Evolutionary conservation across 2,797 vertebrate species (phyloP).

Genomic region (Coccyzus lansbergi): DNA sequence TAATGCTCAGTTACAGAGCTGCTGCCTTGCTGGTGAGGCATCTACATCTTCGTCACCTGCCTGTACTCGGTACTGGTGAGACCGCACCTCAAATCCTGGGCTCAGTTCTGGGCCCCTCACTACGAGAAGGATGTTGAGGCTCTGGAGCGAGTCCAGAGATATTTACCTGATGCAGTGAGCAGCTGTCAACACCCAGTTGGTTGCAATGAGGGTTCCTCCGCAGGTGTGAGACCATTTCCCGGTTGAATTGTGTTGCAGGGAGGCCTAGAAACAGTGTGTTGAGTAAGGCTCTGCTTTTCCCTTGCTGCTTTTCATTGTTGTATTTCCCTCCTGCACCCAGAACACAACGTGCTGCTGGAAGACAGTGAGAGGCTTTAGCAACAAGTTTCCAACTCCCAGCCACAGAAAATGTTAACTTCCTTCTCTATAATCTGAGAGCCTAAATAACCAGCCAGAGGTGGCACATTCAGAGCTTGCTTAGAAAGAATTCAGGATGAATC

Average conservation of each 20-base stretch:
- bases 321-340: neutral
- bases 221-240: constrained; percentile 85
- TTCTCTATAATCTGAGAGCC: neutral
- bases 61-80: too few relatives aligned
- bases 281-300: neutral
- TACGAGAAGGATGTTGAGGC: too few relatives aligned
- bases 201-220: constrained; percentile 83
- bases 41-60: neutral
- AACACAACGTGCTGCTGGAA: neutral
- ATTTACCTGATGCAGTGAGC: constrained; percentile 89
- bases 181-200: constrained; percentile 88
- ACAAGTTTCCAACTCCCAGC: neutral
- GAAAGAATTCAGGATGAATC: neutral
- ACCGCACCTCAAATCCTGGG: too few relatives aligned
- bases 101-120: too few relatives aligned
- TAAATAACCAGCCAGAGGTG: neutral
- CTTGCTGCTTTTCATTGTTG: neutral
- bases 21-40: neutral
- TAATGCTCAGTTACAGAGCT: neutral
- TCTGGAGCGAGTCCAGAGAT: too few relatives aligned
- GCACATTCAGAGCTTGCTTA: neutral
- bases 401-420: neutral
- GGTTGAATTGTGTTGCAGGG: constrained; percentile 80
- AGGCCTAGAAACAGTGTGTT: constrained; percentile 74
- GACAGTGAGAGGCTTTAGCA: neutral